Conservation (phyloP, 1,140 invertebrate genomes). For the Batillaria attramentaria region DNA sequence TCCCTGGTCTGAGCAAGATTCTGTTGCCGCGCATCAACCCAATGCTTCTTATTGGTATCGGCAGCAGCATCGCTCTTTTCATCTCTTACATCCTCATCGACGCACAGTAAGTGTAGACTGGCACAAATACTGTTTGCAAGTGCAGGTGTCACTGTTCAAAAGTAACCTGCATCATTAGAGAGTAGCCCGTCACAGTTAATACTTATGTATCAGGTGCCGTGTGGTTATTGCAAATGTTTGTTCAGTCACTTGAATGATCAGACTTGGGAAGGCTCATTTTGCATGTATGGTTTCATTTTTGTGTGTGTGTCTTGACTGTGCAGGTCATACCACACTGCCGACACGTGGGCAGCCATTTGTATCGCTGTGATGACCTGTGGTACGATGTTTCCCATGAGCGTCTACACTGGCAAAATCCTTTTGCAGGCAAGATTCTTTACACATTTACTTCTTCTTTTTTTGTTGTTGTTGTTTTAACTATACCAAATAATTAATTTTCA, state of each 20-base stretch:
- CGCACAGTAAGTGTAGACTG: conserved; percentile 68
- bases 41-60: conserved; percentile 72
- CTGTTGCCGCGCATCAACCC: conserved; percentile 75
- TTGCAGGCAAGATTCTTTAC: no score
- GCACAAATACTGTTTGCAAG: no score
- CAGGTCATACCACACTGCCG: conserved; percentile 74
- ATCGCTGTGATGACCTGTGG: conserved; percentile 75
- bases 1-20: conserved; percentile 73
- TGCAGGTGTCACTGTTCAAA: no score
- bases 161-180: no score
- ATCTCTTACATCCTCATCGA: conserved; percentile 73
- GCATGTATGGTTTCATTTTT: no score
- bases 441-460: no score
- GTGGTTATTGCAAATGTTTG: no score
- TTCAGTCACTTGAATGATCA: not conserved
- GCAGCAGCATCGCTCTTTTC: conserved; percentile 71
- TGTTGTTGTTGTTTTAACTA: no score
- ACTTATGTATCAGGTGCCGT: no score
- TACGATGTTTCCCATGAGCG: conserved; percentile 77
- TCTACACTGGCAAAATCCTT: conserved; percentile 76
- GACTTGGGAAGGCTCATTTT: no score
- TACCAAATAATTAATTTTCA: no score
- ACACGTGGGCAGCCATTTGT: conserved; percentile 74
- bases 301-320: conserved; percentile 32
- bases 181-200: no score